Evolutionary conservation across 2,113 vertebrate genomes (phyloP), one percentile per base, ranked within the genome.

Genomic region (Setophaga coronata): DNA sequence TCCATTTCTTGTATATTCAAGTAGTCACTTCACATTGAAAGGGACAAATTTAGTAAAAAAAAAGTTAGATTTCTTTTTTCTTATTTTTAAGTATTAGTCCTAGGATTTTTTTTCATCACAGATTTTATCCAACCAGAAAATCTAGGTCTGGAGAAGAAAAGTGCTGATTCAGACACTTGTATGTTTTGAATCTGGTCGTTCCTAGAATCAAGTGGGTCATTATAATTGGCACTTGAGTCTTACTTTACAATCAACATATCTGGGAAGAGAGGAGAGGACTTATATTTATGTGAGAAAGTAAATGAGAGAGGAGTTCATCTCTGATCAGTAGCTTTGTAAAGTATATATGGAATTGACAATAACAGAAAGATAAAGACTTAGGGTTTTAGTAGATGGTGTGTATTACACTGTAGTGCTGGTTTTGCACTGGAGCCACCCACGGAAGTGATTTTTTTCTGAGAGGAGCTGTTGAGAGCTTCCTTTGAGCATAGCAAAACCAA

Each of bases 131-230:
- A n/a, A 2, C 4, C 34, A 12, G 9, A 40, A 92, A 33, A 69
- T 31, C 18, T 24, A 38, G 3, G 3, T 70, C 48, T 69, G 33
- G 25, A 79, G 25, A 42, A 71, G 19, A 51, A 74, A 83, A 73
- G 0, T 4, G 28, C 3, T 38, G 6, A 26, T 87, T 51, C 38
- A 74, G 16, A 47, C 9, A 2, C 9, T 40, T 80, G 5, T 7
- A 56, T 38, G 6, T 54, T 86, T 66, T 85, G 7, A 85, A 77
- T 20, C 21, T 51, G 6, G 3, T 50, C 9, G 66, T 92, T 64
- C 10, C 8, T 70, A 64, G 21, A 64, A 69, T 38, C 14, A 54
- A 26, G 18, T 9, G 25, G 17, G 2, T 67, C 11, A 71, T 36
- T 33, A 60, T 20, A 20, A 1, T 13, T 69, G 25, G 43, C 40